These are phyloP conservation scores for Rhombomys opimus DNA, from an alignment of 2,113 vertebrate species.

Conservation along the genomic window DNA sequence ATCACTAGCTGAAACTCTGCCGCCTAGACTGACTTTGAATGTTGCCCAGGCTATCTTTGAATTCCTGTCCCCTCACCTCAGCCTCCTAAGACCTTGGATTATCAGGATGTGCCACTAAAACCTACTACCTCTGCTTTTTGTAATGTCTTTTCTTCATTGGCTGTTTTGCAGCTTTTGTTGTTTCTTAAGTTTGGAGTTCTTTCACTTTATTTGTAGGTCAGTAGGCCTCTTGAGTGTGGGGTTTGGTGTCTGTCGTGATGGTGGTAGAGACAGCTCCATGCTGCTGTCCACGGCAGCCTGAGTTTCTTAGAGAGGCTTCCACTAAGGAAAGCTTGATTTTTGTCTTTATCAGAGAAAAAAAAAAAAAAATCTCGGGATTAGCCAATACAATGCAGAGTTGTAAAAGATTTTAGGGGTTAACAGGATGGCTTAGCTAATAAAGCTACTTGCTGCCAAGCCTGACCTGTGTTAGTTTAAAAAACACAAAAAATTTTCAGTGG, in stretches of 20 bases:
- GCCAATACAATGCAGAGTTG: neutral
- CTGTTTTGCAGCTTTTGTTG: neutral
- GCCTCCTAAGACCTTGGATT: neutral
- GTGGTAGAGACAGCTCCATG: neutral
- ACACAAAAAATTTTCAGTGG: neutral
- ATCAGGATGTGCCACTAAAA: neutral
- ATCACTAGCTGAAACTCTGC: neutral
- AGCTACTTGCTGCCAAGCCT: neutral
- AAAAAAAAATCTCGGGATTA: neutral
- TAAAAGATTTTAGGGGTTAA: neutral
- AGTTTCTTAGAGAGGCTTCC: neutral
- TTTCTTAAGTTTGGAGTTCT: neutral
- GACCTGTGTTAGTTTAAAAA: neutral
- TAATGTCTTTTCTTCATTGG: neutral
- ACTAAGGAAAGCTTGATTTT: neutral
- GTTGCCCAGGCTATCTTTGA: neutral
- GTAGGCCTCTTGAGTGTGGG: neutral
- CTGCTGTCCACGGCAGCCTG: neutral
- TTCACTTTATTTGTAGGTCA: neutral
- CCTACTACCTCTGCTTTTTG: neutral
- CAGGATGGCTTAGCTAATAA: neutral
- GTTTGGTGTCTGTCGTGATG: neutral
- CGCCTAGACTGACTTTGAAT: neutral
- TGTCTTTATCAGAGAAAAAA: neutral
- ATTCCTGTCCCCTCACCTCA: neutral